phyloP scores from a whole-genome alignment of 2,888 invertebrate genomes.

The Lobophora halterata region DNA sequence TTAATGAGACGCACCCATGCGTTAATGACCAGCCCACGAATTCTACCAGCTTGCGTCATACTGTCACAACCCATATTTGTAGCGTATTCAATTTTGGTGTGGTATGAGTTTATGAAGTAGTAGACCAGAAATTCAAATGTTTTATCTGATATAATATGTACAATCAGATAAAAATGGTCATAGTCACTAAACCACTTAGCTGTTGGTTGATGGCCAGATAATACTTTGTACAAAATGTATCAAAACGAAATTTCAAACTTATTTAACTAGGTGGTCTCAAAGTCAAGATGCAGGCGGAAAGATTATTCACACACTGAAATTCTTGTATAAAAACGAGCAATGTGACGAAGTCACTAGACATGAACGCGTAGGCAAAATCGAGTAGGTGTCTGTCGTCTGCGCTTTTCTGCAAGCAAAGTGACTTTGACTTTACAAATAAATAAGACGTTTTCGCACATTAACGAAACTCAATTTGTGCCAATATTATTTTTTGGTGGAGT shows the following conservation, averaged over 20 bases:
- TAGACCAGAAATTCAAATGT: too few relatives aligned
- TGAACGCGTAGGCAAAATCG: constrained; percentile 16
- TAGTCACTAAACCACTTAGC: too few relatives aligned
- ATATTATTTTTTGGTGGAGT: too few relatives aligned
- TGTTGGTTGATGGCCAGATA: too few relatives aligned
- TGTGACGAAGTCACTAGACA: constrained; percentile 22
- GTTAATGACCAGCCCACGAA: constrained; percentile 47
- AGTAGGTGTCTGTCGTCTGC: constrained; percentile 25
- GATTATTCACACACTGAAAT: constrained; percentile 19
- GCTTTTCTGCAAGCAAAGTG: constrained; percentile 28
- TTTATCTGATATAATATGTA: too few relatives aligned
- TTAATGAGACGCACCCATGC: constrained; percentile 45
- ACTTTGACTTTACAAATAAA: constrained; percentile 17
- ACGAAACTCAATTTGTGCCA: background rate
- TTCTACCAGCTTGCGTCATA: constrained; percentile 28
- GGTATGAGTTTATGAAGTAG: constrained; percentile 5
- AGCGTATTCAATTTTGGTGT: background rate
- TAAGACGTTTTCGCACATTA: constrained; percentile 4
- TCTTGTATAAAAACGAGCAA: constrained; percentile 17
- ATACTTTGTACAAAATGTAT: too few relatives aligned
- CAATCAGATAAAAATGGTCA: too few relatives aligned
- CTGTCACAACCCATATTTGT: constrained; percentile 19
- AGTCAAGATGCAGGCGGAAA: too few relatives aligned
- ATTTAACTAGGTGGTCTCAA: background rate
- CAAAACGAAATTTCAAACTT: too few relatives aligned